Evolutionary conservation across 2,113 vertebrate genomes (phyloP).

Genomic region (Embiotoca jacksoni): DNA sequence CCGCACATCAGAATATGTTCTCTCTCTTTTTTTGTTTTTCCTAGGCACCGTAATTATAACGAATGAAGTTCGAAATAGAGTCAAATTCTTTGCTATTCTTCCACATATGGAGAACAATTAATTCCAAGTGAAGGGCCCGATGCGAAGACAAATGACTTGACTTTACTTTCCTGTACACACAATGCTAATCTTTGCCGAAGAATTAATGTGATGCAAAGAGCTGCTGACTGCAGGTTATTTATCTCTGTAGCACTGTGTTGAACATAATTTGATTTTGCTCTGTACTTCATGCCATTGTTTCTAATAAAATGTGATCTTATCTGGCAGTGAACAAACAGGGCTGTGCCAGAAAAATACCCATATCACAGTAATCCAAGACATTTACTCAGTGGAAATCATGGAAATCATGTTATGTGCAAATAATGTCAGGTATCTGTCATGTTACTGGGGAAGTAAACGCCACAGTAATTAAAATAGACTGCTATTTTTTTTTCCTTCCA

Average conservation of each 20-base stretch:
- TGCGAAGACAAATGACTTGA: slow-evolving; percentile 69
- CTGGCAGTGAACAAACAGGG: slow-evolving; percentile 51
- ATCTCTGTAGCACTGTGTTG: slow-evolving; percentile 57
- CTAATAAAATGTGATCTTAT: slow-evolving; percentile 66
- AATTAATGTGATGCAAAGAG: slow-evolving; percentile 74
- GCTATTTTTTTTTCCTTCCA: too few species aligned
- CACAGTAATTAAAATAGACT: slow-evolving; percentile 35
- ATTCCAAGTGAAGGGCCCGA: slow-evolving; percentile 62
- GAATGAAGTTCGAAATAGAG: slow-evolving; percentile 63
- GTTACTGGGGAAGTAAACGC: slow-evolving; percentile 14
- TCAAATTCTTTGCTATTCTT: slow-evolving; percentile 56
- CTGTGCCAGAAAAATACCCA: slow-evolving; percentile 19
- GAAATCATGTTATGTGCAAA: slow-evolving; percentile 48
- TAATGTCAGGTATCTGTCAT: slow-evolving; percentile 26
- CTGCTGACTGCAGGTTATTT: slow-evolving; percentile 73
- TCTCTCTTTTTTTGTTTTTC: slow-evolving; percentile 35
- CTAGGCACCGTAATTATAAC: slow-evolving; percentile 67
- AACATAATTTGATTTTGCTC: slow-evolving; percentile 66
- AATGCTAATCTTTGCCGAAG: slow-evolving; percentile 71
- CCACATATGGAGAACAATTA: slow-evolving; percentile 65
- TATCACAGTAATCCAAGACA: slow-evolving; percentile 42
- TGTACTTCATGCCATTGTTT: slow-evolving; percentile 53
- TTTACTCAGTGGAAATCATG: slow-evolving; percentile 32
- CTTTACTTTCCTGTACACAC: slow-evolving; percentile 62
- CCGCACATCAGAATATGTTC: slow-evolving; percentile 59